Conservation (phyloP, 2,888 invertebrate species). For the Coecobrya sp. region DNA sequence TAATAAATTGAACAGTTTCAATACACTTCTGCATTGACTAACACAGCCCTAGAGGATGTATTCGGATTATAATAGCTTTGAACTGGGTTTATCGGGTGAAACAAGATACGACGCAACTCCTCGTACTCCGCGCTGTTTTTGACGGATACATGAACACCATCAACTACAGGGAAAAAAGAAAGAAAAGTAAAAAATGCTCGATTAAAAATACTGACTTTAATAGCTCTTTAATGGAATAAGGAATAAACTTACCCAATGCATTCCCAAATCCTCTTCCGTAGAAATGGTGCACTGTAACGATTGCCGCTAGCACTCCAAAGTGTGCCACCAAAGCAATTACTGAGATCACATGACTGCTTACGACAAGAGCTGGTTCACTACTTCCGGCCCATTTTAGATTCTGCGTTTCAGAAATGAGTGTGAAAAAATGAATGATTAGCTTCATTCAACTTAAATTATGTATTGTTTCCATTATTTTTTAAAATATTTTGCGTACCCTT, state of each 20-base stretch:
- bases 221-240: neutral
- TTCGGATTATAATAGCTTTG: constrained; percentile 50
- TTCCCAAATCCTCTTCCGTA: constrained; percentile 82
- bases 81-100: constrained; percentile 79
- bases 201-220: neutral
- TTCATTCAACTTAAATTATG: too few relatives aligned
- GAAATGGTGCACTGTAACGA: constrained; percentile 78
- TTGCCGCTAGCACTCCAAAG: constrained; percentile 74
- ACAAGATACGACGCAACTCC: constrained; percentile 78
- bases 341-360: constrained; percentile 79
- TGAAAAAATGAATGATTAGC: neutral
- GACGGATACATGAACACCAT: constrained; percentile 81
- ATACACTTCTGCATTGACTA: constrained; percentile 79
- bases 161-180: constrained; percentile 34
- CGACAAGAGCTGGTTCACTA: constrained; percentile 75
- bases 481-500: constrained; percentile 73
- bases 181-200: neutral
- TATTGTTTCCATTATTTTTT: too few relatives aligned
- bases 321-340: constrained; percentile 78
- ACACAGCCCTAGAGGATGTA: constrained; percentile 62
- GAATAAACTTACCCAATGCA: constrained; percentile 69
- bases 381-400: constrained; percentile 78
- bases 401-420: constrained; percentile 38
- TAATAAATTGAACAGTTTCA: neutral
- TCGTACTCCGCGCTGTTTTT: constrained; percentile 83